A percentile compares a stretch with the other conserved stretches of the same genome.
Conservation (phyloP, 1,140 invertebrate species). For the Drosophila dunni region DNA sequence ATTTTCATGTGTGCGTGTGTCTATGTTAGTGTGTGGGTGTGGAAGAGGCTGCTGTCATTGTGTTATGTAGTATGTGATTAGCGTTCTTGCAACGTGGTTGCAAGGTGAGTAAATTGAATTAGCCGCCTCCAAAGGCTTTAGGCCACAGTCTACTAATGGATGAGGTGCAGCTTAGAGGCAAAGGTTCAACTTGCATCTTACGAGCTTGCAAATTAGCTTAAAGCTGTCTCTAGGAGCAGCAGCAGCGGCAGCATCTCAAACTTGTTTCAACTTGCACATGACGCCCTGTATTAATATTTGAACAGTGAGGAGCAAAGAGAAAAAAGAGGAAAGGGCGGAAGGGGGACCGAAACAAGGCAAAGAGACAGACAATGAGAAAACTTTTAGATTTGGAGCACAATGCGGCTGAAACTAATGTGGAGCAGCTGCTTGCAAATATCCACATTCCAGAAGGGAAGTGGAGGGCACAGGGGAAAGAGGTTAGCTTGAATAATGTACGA, state of each 20-base stretch:
- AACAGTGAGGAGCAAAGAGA: conserved; percentile 10
- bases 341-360: conserved; percentile 13
- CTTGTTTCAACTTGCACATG: conserved; percentile 39
- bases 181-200: conserved; percentile 23
- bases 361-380: conserved; percentile 51
- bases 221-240: conserved; percentile 33
- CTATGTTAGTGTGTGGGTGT: background rate
- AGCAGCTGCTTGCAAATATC: conserved; percentile 41
- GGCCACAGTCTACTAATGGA: conserved; percentile 38
- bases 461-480: conserved; percentile 26
- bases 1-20: background rate
- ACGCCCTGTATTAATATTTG: conserved; percentile 49
- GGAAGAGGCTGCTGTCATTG: conserved; percentile 26
- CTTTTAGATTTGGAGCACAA: conserved; percentile 53
- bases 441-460: background rate
- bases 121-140: conserved; percentile 18
- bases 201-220: conserved; percentile 46
- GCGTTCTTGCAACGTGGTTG: conserved; percentile 21
- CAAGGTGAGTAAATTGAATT: conserved; percentile 46
- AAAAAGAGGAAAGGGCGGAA: background rate
- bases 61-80: conserved; percentile 39
- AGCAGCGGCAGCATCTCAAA: conserved; percentile 27
- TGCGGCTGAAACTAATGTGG: conserved; percentile 54
- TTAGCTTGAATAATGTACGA: conserved; percentile 56
- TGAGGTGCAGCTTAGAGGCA: conserved; percentile 28